Conservation (phyloP, 1,140 invertebrate species). For the Agrypnia vestita region DNA sequence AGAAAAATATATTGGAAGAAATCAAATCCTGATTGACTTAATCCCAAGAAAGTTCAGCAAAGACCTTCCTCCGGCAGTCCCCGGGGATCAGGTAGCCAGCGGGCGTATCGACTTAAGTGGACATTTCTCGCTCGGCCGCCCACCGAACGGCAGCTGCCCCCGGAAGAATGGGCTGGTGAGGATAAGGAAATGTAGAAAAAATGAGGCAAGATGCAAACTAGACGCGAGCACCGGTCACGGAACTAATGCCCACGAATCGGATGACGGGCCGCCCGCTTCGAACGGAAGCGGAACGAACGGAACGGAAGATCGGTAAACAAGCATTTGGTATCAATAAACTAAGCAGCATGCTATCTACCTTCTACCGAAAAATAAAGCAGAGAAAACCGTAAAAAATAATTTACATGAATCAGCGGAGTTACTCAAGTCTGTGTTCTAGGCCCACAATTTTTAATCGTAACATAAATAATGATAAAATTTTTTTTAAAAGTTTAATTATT, state of each 20-base stretch:
- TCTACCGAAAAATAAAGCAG: too few relatives aligned
- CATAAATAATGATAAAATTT: too few relatives aligned
- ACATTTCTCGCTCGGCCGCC: conserved; percentile 54
- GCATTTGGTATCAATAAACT: not conserved
- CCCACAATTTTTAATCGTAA: too few relatives aligned
- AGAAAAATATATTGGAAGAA: not conserved
- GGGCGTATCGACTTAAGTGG: conserved; percentile 56
- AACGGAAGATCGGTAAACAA: conserved; percentile 10
- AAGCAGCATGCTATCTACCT: too few relatives aligned
- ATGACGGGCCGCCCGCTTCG: not conserved
- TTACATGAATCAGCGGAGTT: too few relatives aligned
- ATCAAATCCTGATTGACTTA: not conserved
- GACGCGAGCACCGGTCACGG: conserved; percentile 16
- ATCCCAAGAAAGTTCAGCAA: not conserved
- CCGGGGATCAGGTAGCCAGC: conserved; percentile 10
- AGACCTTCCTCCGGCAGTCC: not conserved
- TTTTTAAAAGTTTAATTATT: too few relatives aligned
- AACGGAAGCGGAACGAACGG: conserved; percentile 18
- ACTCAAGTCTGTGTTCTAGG: too few relatives aligned
- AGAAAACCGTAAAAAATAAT: too few relatives aligned
- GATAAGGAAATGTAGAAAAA: conserved; percentile 35
- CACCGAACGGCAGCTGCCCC: conserved; percentile 40
- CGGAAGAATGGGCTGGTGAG: conserved; percentile 8
- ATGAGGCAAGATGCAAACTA: conserved; percentile 38
- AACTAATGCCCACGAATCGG: not conserved